Conservation (phyloP, 1,140 invertebrate species). For the Drosophila pandora region DNA sequence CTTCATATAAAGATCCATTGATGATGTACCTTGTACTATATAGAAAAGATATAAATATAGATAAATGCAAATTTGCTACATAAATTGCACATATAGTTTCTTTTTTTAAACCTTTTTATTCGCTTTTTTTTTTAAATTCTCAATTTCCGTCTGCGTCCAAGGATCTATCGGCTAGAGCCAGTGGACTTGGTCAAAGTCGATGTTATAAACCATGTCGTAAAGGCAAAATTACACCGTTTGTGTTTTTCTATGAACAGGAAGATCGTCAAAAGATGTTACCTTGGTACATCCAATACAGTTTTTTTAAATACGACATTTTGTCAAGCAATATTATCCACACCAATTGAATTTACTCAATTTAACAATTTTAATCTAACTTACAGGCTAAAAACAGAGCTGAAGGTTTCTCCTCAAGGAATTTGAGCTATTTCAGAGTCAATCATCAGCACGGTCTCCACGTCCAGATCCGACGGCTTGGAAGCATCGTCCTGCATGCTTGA, state of each 20-base stretch:
- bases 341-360: neutral
- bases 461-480: conserved; percentile 30
- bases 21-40: neutral
- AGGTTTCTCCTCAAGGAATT: neutral
- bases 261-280: neutral
- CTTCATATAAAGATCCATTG: neutral
- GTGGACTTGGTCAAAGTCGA: neutral
- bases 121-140: neutral
- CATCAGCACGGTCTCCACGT: conserved; percentile 45
- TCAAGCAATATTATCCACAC: neutral
- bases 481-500: conserved; percentile 4
- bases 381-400: neutral
- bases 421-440: neutral
- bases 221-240: neutral
- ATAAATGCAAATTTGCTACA: neutral
- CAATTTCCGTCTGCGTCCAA: neutral
- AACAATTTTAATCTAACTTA: neutral
- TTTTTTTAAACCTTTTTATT: neutral
- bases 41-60: neutral
- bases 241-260: neutral
- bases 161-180: neutral
- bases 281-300: neutral
- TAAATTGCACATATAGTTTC: neutral
- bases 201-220: neutral
- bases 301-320: neutral